Conservation (phyloP, 1,140 invertebrate genomes). For the Diorhabda carinulata region DNA sequence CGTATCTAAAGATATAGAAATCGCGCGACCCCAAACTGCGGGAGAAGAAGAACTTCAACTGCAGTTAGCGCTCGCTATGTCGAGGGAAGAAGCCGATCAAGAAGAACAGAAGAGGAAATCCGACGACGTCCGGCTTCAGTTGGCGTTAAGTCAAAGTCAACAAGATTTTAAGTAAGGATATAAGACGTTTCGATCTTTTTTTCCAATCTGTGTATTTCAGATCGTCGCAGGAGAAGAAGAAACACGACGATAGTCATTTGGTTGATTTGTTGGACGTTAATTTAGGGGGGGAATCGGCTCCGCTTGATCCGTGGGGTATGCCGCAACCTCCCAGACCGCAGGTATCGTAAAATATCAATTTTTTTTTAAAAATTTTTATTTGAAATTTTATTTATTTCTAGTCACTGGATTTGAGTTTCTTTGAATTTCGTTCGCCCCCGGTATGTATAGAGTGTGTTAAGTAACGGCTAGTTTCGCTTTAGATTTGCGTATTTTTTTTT, state of each 20-base stretch:
- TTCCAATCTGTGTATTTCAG: conserved; percentile 10
- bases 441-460: not conserved
- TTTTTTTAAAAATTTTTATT: not conserved
- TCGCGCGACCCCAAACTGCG: conserved; percentile 88
- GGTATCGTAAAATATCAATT: conserved; percentile 23
- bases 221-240: conserved; percentile 20
- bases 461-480: too few species aligned
- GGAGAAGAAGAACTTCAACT: conserved; percentile 98
- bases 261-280: conserved; percentile 79
- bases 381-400: not conserved
- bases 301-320: conserved; percentile 69
- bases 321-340: conserved; percentile 48
- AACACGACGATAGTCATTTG: conserved; percentile 59
- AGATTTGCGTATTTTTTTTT: too few species aligned
- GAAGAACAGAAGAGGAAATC: conserved; percentile 88
- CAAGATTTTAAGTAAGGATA: conserved; percentile 76
- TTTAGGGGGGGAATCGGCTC: conserved; percentile 59
- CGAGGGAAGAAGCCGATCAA: conserved; percentile 96
- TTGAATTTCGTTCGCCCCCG: not conserved
- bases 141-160: conserved; percentile 90
- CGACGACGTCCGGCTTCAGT: conserved; percentile 89
- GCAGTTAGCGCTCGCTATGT: conserved; percentile 97
- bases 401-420: conserved; percentile 8
- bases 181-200: not conserved
- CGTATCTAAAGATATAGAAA: conserved; percentile 74